Evolutionary conservation across 30 jellyfish, hydroid and myxozoan genomes (phyloP), one percentile per base, ranked within the genome.

Genomic region (Catostylus mosaicus): DNA sequence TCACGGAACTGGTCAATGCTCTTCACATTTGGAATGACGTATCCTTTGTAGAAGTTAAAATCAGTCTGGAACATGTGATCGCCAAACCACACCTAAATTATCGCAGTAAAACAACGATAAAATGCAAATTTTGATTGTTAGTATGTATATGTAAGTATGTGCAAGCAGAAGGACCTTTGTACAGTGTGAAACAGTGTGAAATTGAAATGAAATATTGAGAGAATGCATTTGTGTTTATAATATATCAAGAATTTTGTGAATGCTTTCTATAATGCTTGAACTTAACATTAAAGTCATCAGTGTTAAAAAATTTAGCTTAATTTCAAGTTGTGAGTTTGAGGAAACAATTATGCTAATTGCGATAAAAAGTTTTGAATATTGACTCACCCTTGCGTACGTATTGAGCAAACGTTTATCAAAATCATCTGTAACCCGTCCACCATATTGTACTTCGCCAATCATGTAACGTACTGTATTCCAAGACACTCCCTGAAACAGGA

Each of bases 381-480:
- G n/a, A n/a, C 60, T 12, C 52, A 92, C 98, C 97, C 90, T 92
- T 22, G 98, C 98, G 74, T 85, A 92, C 6, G 98, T 92, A 62
- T 85, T 92, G 61, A 92, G 92, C 73, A 92, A 71, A 16, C 98
- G 54, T 70, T 92, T 92, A 46, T 92, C 98, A 47, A 78, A 92
- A 48, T 92, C 98, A 68, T 92, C 98, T 18, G 98, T 92, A 11
- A 92, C 98, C 18, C 98, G 96, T 1, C 98, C 98, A 65, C 98
- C 98, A 77, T 92, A 92, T 63, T 92, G 98, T 18, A 92, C 98
- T 80, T 92, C 98, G 1, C 98, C 98, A 51, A 92, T 85, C 98
- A 92, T 92, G 86, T 92, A 92, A 3, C 98, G 78, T 5, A 92
- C 98, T 35, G 98, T 92, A 38, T 75, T 87, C 98, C 98, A 92